Evolutionary conservation across 2,888 invertebrate genomes (phyloP).

Genomic region (Hybos culiciformis): DNA sequence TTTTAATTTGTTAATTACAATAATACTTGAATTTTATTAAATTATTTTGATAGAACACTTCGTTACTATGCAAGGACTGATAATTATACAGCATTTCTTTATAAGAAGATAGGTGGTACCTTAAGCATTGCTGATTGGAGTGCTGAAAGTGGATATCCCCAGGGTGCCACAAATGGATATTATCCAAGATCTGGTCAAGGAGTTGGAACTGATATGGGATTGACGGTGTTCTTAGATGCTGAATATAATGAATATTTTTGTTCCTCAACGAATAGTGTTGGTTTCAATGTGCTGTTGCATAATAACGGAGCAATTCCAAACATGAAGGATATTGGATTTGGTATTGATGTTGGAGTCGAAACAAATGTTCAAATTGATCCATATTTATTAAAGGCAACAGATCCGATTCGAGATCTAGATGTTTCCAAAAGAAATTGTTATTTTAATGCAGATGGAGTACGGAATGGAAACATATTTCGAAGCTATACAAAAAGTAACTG

Average conservation of each 20-base stretch:
- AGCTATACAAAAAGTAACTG: neutral
- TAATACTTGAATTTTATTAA: too few species aligned
- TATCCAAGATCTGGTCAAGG: constrained; percentile 46
- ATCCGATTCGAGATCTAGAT: constrained; percentile 22
- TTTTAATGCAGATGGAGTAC: neutral
- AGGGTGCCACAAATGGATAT: constrained; percentile 38
- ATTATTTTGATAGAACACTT: too few species aligned
- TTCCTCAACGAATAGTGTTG: constrained; percentile 51
- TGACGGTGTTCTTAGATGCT: constrained; percentile 55
- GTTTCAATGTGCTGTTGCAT: constrained; percentile 21
- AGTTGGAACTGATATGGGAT: too few species aligned
- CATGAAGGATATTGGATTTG: constrained; percentile 24
- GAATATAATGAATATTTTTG: constrained; percentile 62
- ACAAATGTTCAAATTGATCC: neutral
- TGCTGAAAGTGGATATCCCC: constrained; percentile 54
- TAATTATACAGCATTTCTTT: too few species aligned
- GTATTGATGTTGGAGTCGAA: constrained; percentile 24
- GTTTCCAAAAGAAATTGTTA: neutral
- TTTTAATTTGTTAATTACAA: too few species aligned
- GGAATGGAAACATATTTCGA: neutral
- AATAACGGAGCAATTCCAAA: constrained; percentile 24
- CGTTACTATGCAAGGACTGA: constrained; percentile 25
- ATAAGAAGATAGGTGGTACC: too few species aligned
- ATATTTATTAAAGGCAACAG: constrained; percentile 31
- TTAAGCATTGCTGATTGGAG: too few species aligned